These are phyloP conservation scores for Hypotaenidia philippensis DNA, from an alignment of 2,797 vertebrate species.

Conservation along the genomic window DNA sequence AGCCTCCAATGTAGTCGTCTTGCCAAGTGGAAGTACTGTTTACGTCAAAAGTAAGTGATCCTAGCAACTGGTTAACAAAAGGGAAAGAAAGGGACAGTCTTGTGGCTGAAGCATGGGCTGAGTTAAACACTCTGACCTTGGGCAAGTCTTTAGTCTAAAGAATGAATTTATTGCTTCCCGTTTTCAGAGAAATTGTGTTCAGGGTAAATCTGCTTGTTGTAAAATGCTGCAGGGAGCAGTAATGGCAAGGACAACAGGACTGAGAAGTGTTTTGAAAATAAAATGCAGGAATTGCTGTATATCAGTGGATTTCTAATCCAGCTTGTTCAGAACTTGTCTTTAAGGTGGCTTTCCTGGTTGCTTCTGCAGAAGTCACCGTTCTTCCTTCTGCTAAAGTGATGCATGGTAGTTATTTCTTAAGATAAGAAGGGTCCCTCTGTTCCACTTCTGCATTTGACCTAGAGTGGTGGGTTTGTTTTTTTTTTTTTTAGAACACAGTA, in stretches of 20 bases:
- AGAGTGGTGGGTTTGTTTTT: not conserved
- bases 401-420: not conserved
- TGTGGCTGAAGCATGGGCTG: not conserved
- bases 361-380: not conserved
- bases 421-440: not conserved
- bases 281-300: not conserved
- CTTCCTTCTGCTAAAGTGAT: not conserved
- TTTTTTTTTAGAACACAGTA: not conserved
- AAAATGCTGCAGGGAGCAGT: not conserved
- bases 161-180: not conserved
- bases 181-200: not conserved
- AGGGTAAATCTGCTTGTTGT: not conserved
- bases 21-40: slow-evolving; percentile 97
- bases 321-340: not conserved
- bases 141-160: not conserved
- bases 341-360: not conserved
- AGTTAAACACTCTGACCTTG: not conserved
- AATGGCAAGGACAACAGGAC: not conserved
- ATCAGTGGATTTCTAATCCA: not conserved
- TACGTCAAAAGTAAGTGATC: slow-evolving; percentile 95
- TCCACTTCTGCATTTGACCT: not conserved
- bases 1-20: slow-evolving; percentile 95
- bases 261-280: not conserved
- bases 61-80: slow-evolving; percentile 38
- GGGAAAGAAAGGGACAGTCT: slow-evolving; percentile 8